Conservation (phyloP, 2,888 invertebrate genomes). For the Iselma pallidipennis region DNA sequence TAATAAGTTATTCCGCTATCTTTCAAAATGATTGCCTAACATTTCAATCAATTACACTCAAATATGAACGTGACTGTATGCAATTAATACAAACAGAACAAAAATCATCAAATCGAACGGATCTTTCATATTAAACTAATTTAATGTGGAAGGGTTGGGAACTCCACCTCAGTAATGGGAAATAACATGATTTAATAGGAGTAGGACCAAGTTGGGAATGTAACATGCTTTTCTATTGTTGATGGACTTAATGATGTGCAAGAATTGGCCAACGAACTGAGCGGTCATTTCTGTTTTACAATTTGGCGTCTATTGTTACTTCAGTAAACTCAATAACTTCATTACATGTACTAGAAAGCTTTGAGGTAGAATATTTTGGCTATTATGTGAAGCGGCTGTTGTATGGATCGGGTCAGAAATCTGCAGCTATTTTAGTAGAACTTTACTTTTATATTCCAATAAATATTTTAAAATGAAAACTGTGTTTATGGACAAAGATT, state of each 20-base stretch:
- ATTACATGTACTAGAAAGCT: not conserved
- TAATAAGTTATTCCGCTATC: not conserved
- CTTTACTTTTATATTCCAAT: not conserved
- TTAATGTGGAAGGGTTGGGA: no score
- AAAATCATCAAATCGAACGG: no score
- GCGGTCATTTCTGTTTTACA: not conserved
- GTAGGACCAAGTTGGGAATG: no score
- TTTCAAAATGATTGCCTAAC: conserved; percentile 5
- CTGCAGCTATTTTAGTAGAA: not conserved
- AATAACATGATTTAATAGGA: no score
- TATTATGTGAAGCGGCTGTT: not conserved
- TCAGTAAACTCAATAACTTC: not conserved
- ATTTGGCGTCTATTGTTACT: not conserved
- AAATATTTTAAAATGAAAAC: not conserved
- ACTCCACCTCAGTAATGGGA: no score
- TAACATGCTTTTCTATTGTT: not conserved
- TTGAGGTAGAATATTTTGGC: not conserved
- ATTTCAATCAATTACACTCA: conserved; percentile 20
- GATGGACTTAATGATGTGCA: not conserved
- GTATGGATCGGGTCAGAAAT: not conserved
- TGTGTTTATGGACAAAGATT: no score
- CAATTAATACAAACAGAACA: not conserved
- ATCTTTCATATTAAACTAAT: no score
- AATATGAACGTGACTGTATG: not conserved
- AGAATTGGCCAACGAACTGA: not conserved